Conservation (phyloP, 2,888 invertebrate genomes). For the Calameuta idolon region DNA sequence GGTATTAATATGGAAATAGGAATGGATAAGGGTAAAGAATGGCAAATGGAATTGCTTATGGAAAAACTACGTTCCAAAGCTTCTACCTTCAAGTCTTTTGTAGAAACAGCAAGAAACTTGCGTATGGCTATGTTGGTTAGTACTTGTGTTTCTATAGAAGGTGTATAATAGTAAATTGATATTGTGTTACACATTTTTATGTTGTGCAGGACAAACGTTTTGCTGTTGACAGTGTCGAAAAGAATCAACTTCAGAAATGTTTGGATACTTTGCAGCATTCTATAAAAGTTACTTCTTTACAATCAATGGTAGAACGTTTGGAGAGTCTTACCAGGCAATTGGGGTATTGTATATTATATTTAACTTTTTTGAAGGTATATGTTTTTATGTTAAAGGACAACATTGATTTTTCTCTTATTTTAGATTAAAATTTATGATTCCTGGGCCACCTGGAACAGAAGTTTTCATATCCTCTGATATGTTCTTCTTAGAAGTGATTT, state of each 20-base stretch:
- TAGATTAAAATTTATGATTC: conserved; percentile 88
- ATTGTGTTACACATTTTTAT: conserved; percentile 17
- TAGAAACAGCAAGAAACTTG: conserved; percentile 89
- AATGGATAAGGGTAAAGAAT: conserved; percentile 75
- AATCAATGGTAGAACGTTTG: conserved; percentile 91
- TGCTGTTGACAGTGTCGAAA: conserved; percentile 86
- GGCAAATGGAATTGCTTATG: conserved; percentile 90
- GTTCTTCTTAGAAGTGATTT: conserved; percentile 93
- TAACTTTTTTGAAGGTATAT: not conserved
- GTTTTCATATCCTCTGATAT: conserved; percentile 95
- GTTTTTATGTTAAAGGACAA: conserved; percentile 8
- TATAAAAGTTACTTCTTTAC: conserved; percentile 91
- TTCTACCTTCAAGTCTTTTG: conserved; percentile 83
- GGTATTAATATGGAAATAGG: conserved; percentile 30
- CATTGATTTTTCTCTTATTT: conserved; percentile 36
- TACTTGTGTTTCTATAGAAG: conserved; percentile 28
- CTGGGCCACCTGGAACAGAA: conserved; percentile 83
- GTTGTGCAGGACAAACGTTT: conserved; percentile 84
- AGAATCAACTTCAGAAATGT: conserved; percentile 88
- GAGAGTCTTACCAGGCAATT: conserved; percentile 92
- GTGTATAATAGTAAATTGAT: not conserved
- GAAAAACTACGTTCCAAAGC: conserved; percentile 89
- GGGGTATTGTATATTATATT: conserved; percentile 70
- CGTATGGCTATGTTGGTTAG: conserved; percentile 86
- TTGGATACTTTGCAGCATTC: conserved; percentile 93